phyloP scores from a whole-genome alignment of 1,140 invertebrate genomes.

The Wiebesia pumilae region DNA sequence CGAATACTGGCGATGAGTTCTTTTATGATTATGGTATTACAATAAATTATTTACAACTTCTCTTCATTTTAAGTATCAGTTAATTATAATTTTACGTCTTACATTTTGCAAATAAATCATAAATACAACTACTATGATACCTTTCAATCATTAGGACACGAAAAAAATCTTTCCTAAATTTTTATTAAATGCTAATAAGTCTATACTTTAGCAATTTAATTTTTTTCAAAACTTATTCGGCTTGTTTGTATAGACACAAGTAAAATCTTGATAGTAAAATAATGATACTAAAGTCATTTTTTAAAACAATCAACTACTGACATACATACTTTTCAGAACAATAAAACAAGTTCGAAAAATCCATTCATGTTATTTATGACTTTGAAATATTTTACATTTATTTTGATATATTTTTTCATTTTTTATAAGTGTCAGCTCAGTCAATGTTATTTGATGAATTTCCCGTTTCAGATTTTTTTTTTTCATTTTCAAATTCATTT shows the following conservation, averaged over 20 bases:
- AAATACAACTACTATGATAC: not conserved
- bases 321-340: not conserved
- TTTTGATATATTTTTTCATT: not conserved
- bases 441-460: not conserved
- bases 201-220: too few species aligned
- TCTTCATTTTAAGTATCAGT: not conserved
- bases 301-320: not conserved
- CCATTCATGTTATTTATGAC: not conserved
- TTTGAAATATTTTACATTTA: not conserved
- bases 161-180: too few species aligned
- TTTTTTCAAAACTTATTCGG: too few species aligned
- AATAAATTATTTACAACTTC: not conserved
- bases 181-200: too few species aligned
- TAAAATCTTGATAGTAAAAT: too few species aligned
- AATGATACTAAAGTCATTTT: not conserved
- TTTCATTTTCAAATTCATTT: too few species aligned
- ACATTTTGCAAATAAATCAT: not conserved
- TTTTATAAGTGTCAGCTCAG: not conserved
- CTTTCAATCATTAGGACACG: too few species aligned
- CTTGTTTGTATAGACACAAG: too few species aligned
- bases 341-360: not conserved
- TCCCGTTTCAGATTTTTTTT: not conserved
- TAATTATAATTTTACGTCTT: not conserved
- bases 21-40: not conserved
- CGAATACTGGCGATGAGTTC: not conserved